Evolutionary conservation across 2,113 vertebrate genomes (phyloP), one percentile per base, ranked within the genome.

Genomic region (Martes martes): DNA sequence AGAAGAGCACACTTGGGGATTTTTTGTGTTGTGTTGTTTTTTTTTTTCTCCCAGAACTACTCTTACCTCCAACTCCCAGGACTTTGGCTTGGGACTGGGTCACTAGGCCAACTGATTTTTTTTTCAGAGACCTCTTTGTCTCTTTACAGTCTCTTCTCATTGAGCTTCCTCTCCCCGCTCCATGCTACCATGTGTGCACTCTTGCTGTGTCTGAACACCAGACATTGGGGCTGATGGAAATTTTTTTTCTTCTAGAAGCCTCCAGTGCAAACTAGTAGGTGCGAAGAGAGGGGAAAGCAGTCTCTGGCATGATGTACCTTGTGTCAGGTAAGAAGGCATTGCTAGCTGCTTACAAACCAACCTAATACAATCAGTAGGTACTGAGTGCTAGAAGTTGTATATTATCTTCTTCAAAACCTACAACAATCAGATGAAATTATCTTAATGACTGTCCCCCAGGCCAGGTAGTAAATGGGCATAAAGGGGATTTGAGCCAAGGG

Each of bases 131-230:
- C 18, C 57, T n/a, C 45, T n/a, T 24, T 45, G 84, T 81, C 82
- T 67, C 88, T 89, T 79, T 19, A 33, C 31, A 80, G 33, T 23
- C 26, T 82, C 61, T 78, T 42, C 28, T 59, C 57, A 14, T 11
- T 39, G 47, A 63, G 24, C 36, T 7, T 39, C 9, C 15, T 21
- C 52, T 79, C 4, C 4, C 55, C 4, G 1, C 6, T 15, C 39
- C 59, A 50, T 21, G 10, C 28, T 11, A 4, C 8, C 1, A 0
- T 7, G 36, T 1, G 1, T 7, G 23, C 4, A 6, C 15, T 67
- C 21, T 33, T 33, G 2, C 21, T 14, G 13, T 31, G 8, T 84
- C 50, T 31, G 21, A 74, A 95, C 28, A 11, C 11, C 50, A 6
- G 16, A 26, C 73, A 42, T 0, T 14, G 42, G 74, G 21, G 45